A percentile compares a stretch with the other conserved stretches of the same genome.
Evolutionary conservation across 2,888 invertebrate genomes (phyloP).

Genomic region (Mechanitis messenoides): DNA sequence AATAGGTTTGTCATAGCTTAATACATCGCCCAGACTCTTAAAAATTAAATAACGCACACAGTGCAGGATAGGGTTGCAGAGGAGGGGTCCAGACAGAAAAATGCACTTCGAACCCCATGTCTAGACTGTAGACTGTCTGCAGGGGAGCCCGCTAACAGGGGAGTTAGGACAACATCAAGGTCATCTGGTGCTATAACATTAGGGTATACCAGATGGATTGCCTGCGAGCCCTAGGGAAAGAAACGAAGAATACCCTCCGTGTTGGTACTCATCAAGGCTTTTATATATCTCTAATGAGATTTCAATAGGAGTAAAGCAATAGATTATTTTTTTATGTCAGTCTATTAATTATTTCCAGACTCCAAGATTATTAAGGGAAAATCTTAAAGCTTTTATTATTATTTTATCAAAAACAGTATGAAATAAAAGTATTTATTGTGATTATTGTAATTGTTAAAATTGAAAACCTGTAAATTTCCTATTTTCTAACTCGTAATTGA

Average conservation of each 20-base stretch:
- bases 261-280: neutral
- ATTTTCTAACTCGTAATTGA: neutral
- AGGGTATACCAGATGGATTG: slow-evolving; percentile 9
- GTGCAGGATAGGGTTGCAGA: slow-evolving; percentile 55
- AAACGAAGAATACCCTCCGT: neutral
- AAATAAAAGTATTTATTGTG: too few relatives aligned
- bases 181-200: slow-evolving; percentile 29
- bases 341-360: neutral
- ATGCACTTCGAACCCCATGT: slow-evolving; percentile 73
- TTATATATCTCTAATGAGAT: neutral
- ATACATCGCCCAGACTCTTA: slow-evolving; percentile 33
- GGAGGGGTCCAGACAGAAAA: slow-evolving; percentile 72
- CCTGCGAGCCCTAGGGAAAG: neutral
- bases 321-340: neutral
- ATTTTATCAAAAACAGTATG: too few relatives aligned
- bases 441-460: too few relatives aligned
- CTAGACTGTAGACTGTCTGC: slow-evolving; percentile 67
- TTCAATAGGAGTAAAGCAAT: too few relatives aligned
- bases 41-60: slow-evolving; percentile 66
- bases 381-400: too few relatives aligned
- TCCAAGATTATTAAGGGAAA: too few relatives aligned
- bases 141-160: slow-evolving; percentile 38
- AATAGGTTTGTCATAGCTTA: slow-evolving; percentile 22
- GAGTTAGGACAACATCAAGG: slow-evolving; percentile 47
- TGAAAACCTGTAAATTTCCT: neutral